A percentile compares a stretch with the other conserved stretches of the same genome.
Conservation (phyloP, 2,113 vertebrate genomes). For the Platanista minor region DNA sequence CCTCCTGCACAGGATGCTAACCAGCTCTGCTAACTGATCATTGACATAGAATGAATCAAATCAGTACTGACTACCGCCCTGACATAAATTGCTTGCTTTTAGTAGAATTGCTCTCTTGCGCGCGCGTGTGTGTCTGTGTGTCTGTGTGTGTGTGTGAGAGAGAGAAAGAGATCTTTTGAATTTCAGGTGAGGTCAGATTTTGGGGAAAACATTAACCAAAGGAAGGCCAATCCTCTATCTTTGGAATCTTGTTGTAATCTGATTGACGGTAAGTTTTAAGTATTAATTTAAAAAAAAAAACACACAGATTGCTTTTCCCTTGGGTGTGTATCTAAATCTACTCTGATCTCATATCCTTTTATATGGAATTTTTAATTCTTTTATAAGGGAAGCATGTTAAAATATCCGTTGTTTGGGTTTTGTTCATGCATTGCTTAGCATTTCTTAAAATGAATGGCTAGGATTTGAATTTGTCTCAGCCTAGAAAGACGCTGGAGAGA, state of each 20-base stretch:
- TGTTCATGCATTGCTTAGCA: not conserved
- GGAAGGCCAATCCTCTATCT: not conserved
- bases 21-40: not conserved
- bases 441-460: not conserved
- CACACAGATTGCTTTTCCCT: not conserved
- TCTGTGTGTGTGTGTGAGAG: not conserved
- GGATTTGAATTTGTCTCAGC: not conserved
- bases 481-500: not conserved
- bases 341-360: not conserved
- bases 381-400: not conserved
- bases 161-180: not conserved
- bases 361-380: not conserved
- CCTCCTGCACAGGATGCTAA: not conserved
- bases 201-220: not conserved
- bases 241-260: not conserved
- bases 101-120: not conserved
- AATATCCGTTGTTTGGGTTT: not conserved
- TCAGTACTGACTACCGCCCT: not conserved
- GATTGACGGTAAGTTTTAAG: not conserved
- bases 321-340: not conserved
- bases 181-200: not conserved
- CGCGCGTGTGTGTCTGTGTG: not conserved
- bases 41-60: not conserved
- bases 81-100: not conserved
- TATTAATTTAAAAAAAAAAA: not conserved